phyloP scores from a whole-genome alignment of 1,140 invertebrate genomes.

The Cyphomyrmex costatus region DNA sequence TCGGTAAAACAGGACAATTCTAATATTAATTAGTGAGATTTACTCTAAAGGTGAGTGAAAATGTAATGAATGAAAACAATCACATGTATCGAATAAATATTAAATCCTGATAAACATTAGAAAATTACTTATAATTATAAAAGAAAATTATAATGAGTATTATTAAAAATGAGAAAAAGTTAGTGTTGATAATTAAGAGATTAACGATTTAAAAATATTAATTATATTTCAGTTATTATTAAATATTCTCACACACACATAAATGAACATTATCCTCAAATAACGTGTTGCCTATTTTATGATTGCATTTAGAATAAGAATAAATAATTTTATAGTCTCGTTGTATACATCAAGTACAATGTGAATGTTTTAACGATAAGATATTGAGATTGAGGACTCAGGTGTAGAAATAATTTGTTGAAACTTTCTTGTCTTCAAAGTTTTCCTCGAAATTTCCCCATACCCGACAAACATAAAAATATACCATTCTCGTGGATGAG shows the following conservation, averaged over 20 bases:
- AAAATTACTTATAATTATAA: not conserved
- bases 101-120: not conserved
- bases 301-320: not conserved
- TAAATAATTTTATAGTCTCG: not conserved
- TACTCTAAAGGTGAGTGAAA: not conserved
- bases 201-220: not conserved
- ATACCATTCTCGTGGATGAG: slow-evolving; percentile 13
- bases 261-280: not conserved
- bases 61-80: not conserved
- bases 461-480: slow-evolving; percentile 22
- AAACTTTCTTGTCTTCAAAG: not conserved
- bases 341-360: not conserved
- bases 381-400: not conserved
- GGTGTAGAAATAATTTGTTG: not conserved
- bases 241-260: slow-evolving; percentile 19
- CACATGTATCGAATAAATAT: not conserved
- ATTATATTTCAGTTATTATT: not conserved
- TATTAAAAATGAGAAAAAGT: not conserved
- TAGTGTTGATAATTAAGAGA: not conserved
- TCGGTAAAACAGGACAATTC: too few species aligned
- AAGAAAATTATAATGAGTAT: not conserved
- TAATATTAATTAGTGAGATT: too few species aligned
- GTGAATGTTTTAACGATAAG: not conserved
- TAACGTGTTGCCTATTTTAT: not conserved
- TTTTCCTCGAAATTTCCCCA: slow-evolving; percentile 14